Evolutionary conservation across 2,888 invertebrate genomes (phyloP).

Genomic region (Heliconius cydno): DNA sequence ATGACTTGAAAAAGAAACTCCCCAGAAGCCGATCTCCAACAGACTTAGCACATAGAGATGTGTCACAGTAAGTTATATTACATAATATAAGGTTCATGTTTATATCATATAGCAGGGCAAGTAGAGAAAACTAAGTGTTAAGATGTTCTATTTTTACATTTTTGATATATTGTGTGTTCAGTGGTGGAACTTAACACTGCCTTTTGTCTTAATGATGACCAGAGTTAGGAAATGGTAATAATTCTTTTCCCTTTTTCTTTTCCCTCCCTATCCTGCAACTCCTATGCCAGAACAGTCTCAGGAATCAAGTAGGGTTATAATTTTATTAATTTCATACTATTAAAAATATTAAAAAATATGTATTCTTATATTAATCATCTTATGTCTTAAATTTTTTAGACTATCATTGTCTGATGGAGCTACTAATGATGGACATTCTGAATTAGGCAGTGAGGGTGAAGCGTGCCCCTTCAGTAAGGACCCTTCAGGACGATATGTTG

Average conservation of each 20-base stretch:
- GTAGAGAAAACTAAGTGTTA: too few relatives aligned
- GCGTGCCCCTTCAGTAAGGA: slow-evolving; percentile 90
- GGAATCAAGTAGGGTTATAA: neutral
- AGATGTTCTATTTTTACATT: too few relatives aligned
- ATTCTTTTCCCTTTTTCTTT: too few relatives aligned
- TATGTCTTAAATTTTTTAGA: slow-evolving; percentile 50
- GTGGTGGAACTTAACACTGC: too few relatives aligned
- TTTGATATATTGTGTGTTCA: neutral
- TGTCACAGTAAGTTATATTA: slow-evolving; percentile 78
- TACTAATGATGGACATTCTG: slow-evolving; percentile 77
- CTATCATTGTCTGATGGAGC: slow-evolving; percentile 76
- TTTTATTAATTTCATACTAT: neutral
- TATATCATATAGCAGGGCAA: too few relatives aligned
- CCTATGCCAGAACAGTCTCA: neutral
- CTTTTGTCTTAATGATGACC: neutral
- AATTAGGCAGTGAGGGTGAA: slow-evolving; percentile 82
- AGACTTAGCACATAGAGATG: slow-evolving; percentile 83
- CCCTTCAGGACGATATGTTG: slow-evolving; percentile 95
- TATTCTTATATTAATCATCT: too few relatives aligned
- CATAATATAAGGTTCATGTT: neutral
- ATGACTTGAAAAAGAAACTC: slow-evolving; percentile 95
- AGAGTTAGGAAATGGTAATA: neutral
- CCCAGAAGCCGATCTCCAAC: slow-evolving; percentile 87
- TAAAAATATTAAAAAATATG: neutral
- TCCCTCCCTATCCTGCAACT: too few relatives aligned